Conservation (phyloP, 1,140 invertebrate genomes). For the Pseudomyrmex dendroicus region DNA sequence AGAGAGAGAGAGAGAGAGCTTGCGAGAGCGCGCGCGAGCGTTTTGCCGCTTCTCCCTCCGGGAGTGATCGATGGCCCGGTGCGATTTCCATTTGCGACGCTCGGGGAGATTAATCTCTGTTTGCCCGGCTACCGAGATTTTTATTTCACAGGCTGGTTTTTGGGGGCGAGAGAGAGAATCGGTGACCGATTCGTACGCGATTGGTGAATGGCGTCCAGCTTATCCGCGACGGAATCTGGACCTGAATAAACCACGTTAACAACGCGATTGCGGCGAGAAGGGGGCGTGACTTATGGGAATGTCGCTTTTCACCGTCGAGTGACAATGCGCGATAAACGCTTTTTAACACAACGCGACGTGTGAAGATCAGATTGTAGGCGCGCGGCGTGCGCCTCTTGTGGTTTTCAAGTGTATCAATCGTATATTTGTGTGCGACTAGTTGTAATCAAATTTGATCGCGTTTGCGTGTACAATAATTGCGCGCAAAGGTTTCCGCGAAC, state of each 20-base stretch:
- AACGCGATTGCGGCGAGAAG: slow-evolving; percentile 19
- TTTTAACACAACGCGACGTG: not conserved
- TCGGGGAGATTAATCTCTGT: slow-evolving; percentile 55
- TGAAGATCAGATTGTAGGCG: not conserved
- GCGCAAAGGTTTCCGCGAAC: not conserved
- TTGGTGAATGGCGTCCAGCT: slow-evolving; percentile 22
- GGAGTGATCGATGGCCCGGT: slow-evolving; percentile 31
- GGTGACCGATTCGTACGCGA: not conserved
- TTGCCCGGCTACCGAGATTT: slow-evolving; percentile 45
- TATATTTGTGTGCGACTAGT: too few species aligned
- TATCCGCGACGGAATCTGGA: slow-evolving; percentile 49
- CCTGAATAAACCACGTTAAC: slow-evolving; percentile 47
- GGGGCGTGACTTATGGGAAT: slow-evolving; percentile 36
- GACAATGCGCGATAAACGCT: slow-evolving; percentile 36
- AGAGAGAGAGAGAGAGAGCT: not conserved
- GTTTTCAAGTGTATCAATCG: too few species aligned
- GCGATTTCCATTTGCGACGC: slow-evolving; percentile 53
- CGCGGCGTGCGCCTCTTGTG: too few species aligned
- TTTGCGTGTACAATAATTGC: too few species aligned
- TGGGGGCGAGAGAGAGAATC: not conserved
- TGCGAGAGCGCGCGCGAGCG: not conserved
- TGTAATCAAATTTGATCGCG: too few species aligned
- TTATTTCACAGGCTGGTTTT: slow-evolving; percentile 51
- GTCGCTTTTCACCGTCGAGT: slow-evolving; percentile 26
- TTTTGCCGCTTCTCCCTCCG: slow-evolving; percentile 13